These are phyloP conservation scores for Percopsis transmontana DNA, from an alignment of 2,113 vertebrate genomes.

Conservation along the genomic window DNA sequence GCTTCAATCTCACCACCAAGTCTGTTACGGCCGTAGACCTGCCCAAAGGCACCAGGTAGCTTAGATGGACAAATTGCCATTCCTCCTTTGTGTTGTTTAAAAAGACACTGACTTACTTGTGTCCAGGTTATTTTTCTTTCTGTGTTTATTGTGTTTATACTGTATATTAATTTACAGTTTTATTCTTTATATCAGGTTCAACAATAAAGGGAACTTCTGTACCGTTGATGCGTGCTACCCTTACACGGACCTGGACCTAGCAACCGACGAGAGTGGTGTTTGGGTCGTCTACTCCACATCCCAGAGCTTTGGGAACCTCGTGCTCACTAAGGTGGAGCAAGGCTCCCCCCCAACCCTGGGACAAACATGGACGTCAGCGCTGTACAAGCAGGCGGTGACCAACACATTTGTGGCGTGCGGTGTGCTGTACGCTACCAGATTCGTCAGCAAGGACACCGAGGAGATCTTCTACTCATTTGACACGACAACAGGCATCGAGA, in stretches of 20 bases:
- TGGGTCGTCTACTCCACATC: conserved; percentile 73
- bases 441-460: conserved; percentile 50
- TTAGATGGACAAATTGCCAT: neutral
- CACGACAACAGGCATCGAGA: conserved; percentile 61
- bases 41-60: conserved; percentile 66
- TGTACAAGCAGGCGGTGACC: conserved; percentile 72
- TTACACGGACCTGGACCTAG: conserved; percentile 74
- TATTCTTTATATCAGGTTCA: conserved; percentile 40
- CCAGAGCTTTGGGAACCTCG: conserved; percentile 69
- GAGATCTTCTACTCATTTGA: conserved; percentile 79
- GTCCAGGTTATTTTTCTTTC: neutral
- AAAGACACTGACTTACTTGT: too few relatives aligned
- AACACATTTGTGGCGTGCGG: conserved; percentile 79
- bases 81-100: too few relatives aligned
- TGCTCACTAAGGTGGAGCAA: conserved; percentile 64
- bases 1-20: conserved; percentile 69
- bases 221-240: conserved; percentile 59
- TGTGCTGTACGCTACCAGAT: conserved; percentile 74
- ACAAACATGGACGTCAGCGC: conserved; percentile 67
- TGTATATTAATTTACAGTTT: neutral
- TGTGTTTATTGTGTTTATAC: neutral
- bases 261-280: conserved; percentile 75
- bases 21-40: conserved; percentile 47
- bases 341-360: conserved; percentile 15
- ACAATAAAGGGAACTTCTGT: conserved; percentile 75